Evolutionary conservation across 2,888 invertebrate species (phyloP).

Genomic region (Capitulum mitella): DNA sequence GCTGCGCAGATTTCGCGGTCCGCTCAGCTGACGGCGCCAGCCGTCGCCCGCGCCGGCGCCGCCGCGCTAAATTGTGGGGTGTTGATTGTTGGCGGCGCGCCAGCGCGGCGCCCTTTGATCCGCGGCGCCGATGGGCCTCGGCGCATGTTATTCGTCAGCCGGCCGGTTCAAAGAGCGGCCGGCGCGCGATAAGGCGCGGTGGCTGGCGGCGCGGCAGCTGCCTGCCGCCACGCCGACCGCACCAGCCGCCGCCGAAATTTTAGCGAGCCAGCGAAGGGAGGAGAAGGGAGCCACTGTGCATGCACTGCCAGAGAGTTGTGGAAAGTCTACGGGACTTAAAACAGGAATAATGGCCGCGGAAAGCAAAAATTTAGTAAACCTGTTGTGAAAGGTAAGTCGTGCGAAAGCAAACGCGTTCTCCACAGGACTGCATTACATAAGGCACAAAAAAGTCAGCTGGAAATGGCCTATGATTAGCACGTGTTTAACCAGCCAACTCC

Average conservation of each 20-base stretch:
- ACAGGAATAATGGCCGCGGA: too few relatives aligned
- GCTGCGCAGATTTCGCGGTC: not conserved
- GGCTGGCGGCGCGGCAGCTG: not conserved
- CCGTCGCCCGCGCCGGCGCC: not conserved
- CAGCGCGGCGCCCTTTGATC: constrained; percentile 12
- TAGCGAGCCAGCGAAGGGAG: not conserved
- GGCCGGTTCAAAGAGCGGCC: not conserved
- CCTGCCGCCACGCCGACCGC: not conserved
- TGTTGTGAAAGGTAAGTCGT: too few relatives aligned
- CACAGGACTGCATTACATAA: too few relatives aligned
- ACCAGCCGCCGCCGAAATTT: not conserved
- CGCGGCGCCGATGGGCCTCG: constrained; percentile 6
- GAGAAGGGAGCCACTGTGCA: too few relatives aligned
- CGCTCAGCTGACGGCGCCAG: not conserved
- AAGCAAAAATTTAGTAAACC: too few relatives aligned
- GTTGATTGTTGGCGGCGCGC: constrained; percentile 3
- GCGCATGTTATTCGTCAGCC: constrained; percentile 15
- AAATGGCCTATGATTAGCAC: too few relatives aligned
- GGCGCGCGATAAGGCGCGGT: not conserved
- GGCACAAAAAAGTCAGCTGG: too few relatives aligned
- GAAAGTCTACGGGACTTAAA: too few relatives aligned
- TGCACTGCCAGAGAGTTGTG: too few relatives aligned
- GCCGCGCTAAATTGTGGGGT: constrained; percentile 12
- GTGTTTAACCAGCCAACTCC: too few relatives aligned
- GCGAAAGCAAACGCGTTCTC: too few relatives aligned